These are phyloP conservation scores for Callaeas wilsoni DNA, from an alignment of 2,113 vertebrate species.

Conservation along the genomic window DNA sequence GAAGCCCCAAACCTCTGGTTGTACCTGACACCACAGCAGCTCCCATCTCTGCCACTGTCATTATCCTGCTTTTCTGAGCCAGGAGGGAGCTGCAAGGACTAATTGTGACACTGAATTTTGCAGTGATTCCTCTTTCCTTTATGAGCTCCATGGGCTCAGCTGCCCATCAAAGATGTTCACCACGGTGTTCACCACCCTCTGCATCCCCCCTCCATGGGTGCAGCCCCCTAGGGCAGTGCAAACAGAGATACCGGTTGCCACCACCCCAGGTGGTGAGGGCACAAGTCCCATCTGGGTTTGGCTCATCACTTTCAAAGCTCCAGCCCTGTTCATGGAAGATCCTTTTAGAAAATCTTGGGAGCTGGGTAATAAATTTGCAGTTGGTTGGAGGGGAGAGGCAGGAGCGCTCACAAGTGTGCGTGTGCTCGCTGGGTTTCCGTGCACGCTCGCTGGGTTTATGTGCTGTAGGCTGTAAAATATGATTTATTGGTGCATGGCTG, in stretches of 20 bases:
- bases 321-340: background rate
- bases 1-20: background rate
- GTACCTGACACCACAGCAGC: background rate
- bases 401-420: background rate
- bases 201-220: accelerated
- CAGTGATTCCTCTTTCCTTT: background rate
- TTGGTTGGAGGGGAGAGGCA: background rate
- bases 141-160: accelerated
- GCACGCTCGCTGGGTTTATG: background rate
- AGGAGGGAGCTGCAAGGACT: background rate
- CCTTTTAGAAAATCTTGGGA: background rate
- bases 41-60: accelerated
- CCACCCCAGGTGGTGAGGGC: background rate
- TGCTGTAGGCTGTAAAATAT: constrained; percentile 18
- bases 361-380: background rate
- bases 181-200: accelerated
- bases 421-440: background rate
- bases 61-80: background rate
- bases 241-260: background rate
- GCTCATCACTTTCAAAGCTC: background rate
- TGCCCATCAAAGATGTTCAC: background rate
- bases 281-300: background rate
- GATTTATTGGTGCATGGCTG: constrained; percentile 12
- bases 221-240: background rate
- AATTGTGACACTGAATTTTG: background rate